These are phyloP conservation scores for Stratiolaelaps scimitus DNA, from an alignment of 1,140 invertebrate genomes.

Conservation along the genomic window DNA sequence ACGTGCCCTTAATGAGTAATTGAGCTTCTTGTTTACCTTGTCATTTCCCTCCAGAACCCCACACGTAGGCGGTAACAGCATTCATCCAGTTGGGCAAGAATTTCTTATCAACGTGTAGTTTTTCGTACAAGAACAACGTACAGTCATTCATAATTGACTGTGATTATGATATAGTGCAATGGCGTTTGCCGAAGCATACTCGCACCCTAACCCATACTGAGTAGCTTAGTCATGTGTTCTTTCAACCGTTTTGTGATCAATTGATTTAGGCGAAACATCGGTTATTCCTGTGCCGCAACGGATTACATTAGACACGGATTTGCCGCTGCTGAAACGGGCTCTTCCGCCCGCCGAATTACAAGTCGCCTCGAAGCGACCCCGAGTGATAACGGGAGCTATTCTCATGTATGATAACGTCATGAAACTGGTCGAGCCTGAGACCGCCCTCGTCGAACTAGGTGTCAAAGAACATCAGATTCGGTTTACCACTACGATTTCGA, in stretches of 20 bases:
- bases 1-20: conserved; percentile 38
- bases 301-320: conserved; percentile 75
- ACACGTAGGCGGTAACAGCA: not conserved
- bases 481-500: conserved; percentile 74
- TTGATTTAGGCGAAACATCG: conserved; percentile 48
- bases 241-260: too few species aligned
- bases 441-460: conserved; percentile 74
- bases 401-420: conserved; percentile 39
- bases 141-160: too few species aligned
- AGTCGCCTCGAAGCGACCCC: conserved; percentile 25
- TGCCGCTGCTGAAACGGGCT: conserved; percentile 54
- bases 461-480: conserved; percentile 60
- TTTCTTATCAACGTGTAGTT: too few species aligned
- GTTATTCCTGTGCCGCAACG: conserved; percentile 69
- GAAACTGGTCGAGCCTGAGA: conserved; percentile 73
- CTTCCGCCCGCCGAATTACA: conserved; percentile 11
- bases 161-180: too few species aligned
- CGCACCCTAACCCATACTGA: too few species aligned
- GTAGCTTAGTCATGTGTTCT: too few species aligned
- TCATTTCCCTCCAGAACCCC: not conserved
- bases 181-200: too few species aligned
- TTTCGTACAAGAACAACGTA: too few species aligned
- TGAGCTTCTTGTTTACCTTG: not conserved
- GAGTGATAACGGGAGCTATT: conserved; percentile 7
- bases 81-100: not conserved